A percentile compares a stretch with the other conserved stretches of the same genome.
Conservation (phyloP, 2,888 invertebrate genomes). For the Cylloceria caligata region DNA sequence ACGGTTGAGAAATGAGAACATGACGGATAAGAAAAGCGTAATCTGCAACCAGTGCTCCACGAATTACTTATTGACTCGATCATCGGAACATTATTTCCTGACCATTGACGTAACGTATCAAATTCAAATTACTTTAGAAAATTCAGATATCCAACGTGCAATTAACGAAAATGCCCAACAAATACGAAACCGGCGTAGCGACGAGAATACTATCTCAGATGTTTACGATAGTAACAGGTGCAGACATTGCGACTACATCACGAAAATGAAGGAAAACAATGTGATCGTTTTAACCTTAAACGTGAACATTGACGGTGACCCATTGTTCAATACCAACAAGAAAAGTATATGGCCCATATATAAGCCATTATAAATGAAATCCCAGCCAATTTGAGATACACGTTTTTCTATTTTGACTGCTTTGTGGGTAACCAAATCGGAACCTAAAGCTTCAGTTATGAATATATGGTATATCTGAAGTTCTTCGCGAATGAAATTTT, state of each 20-base stretch:
- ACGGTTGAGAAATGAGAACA: conserved; percentile 24
- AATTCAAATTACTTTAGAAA: conserved; percentile 45
- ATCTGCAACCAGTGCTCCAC: conserved; percentile 22
- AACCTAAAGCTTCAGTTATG: conserved; percentile 64
- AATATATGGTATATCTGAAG: conserved; percentile 62
- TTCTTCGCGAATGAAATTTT: conserved; percentile 46
- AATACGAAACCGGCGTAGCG: conserved; percentile 37
- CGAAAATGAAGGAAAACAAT: too few relatives aligned
- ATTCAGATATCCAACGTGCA: conserved; percentile 30
- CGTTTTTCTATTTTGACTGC: conserved; percentile 60
- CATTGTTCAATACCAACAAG: conserved; percentile 48
- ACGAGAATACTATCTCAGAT: too few relatives aligned
- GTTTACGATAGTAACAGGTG: conserved; percentile 33
- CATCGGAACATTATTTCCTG: conserved; percentile 32
- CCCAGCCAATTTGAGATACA: conserved; percentile 54
- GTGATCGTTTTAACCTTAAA: conserved; percentile 60
- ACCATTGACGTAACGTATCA: conserved; percentile 52
- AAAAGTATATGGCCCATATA: conserved; percentile 65
- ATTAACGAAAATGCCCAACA: conserved; percentile 24
- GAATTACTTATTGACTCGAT: conserved; percentile 27
- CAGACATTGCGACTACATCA: conserved; percentile 18
- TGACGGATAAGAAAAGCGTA: conserved; percentile 3
- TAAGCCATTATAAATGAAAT: conserved; percentile 64
- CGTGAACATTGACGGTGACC: conserved; percentile 63
- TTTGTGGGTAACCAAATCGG: conserved; percentile 58